Conservation (phyloP, 2,888 invertebrate genomes). For the Argyresthia albistria region DNA sequence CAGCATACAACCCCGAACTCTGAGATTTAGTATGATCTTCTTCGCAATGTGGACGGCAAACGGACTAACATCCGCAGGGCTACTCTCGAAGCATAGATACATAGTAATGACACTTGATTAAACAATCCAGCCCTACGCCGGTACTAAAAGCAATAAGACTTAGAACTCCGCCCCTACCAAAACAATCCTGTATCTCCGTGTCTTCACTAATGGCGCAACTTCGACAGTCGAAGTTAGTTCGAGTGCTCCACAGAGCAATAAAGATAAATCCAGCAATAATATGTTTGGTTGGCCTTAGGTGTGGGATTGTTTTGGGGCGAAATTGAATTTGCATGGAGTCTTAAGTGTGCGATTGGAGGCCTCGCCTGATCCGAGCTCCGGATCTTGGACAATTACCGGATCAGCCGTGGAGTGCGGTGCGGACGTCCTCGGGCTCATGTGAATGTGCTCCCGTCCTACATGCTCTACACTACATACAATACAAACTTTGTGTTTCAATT, state of each 20-base stretch:
- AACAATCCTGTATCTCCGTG: slow-evolving; percentile 70
- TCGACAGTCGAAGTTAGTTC: slow-evolving; percentile 71
- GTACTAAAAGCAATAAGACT: slow-evolving; percentile 70
- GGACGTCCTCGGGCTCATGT: slow-evolving; percentile 19
- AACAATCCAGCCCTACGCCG: slow-evolving; percentile 55
- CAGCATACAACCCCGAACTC: too few relatives aligned
- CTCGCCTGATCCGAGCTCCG: slow-evolving; percentile 17
- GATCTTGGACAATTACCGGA: slow-evolving; percentile 46
- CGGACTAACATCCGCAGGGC: too few relatives aligned
- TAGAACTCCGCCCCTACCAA: slow-evolving; percentile 67
- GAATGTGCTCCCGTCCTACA: too few relatives aligned
- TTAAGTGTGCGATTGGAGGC: slow-evolving; percentile 59
- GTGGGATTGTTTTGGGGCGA: slow-evolving; percentile 63
- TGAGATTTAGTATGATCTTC: too few relatives aligned
- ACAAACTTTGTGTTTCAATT: too few relatives aligned
- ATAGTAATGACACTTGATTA: slow-evolving; percentile 1
- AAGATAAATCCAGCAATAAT: slow-evolving; percentile 73
- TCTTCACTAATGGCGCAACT: slow-evolving; percentile 70
- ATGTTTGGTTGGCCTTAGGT: slow-evolving; percentile 68
- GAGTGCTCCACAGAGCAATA: slow-evolving; percentile 69
- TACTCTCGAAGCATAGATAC: neutral
- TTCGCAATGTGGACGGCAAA: too few relatives aligned
- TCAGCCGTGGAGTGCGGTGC: slow-evolving; percentile 11
- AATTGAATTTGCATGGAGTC: slow-evolving; percentile 72
- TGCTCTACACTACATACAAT: too few relatives aligned